These are phyloP conservation scores for Tachina grossa DNA, from an alignment of 2,888 invertebrate genomes.

Conservation along the genomic window DNA sequence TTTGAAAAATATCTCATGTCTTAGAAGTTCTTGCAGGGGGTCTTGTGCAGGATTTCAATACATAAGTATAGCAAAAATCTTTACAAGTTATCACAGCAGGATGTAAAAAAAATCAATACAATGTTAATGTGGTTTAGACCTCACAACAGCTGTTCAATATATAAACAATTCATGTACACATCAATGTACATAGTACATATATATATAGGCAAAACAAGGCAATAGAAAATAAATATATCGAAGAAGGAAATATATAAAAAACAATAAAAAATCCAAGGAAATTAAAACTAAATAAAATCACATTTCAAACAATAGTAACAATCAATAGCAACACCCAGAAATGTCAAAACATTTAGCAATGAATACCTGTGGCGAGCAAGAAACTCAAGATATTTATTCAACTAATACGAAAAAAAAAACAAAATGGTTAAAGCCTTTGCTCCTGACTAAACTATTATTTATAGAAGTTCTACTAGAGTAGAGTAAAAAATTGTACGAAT, in stretches of 20 bases:
- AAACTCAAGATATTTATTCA: constrained; percentile 1
- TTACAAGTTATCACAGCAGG: constrained; percentile 39
- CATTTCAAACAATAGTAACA: constrained; percentile 79
- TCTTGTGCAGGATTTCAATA: too few relatives aligned
- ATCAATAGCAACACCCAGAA: constrained; percentile 75
- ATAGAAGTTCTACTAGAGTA: background rate
- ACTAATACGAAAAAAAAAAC: constrained; percentile 12
- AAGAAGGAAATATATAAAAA: constrained; percentile 28
- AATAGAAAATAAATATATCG: constrained; percentile 69
- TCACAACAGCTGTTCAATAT: constrained; percentile 30
- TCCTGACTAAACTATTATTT: background rate
- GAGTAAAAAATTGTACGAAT: background rate
- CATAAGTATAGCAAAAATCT: background rate
- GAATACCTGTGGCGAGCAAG: constrained; percentile 73
- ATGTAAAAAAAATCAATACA: background rate
- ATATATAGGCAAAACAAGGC: constrained; percentile 70
- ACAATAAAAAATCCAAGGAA: constrained; percentile 51
- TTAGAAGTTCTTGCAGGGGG: too few relatives aligned
- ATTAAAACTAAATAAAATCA: constrained; percentile 75
- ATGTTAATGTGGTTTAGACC: background rate
- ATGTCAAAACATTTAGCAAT: constrained; percentile 81
- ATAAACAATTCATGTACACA: constrained; percentile 63
- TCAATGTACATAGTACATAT: too few relatives aligned
- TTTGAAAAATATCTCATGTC: too few relatives aligned
- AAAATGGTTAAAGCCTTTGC: background rate